These are phyloP conservation scores for Mercenaria mercenaria DNA, from an alignment of 1,140 invertebrate species.

Conservation along the genomic window DNA sequence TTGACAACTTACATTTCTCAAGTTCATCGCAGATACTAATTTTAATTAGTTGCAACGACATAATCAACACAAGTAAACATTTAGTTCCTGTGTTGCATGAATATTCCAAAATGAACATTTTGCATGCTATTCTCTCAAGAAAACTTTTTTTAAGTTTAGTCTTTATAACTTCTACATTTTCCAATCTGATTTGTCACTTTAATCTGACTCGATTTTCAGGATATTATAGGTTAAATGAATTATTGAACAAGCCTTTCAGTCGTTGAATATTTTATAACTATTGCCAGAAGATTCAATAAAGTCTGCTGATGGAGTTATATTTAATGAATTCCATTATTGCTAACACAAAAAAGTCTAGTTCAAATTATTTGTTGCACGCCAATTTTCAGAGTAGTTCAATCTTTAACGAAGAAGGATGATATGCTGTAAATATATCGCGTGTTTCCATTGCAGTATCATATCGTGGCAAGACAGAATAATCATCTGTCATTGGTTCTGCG, in stretches of 20 bases:
- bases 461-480: background rate
- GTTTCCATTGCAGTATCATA: background rate
- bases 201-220: background rate
- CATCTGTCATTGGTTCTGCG: background rate
- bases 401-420: conserved; percentile 1
- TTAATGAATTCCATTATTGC: background rate
- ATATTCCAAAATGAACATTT: background rate
- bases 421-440: conserved; percentile 1
- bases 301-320: background rate
- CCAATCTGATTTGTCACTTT: background rate
- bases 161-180: no score
- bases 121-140: no score
- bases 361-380: background rate
- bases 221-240: background rate
- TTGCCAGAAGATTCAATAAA: background rate
- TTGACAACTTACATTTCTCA: background rate
- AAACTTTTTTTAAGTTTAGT: no score
- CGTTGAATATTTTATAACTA: background rate
- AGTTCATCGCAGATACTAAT: background rate
- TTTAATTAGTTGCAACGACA: background rate
- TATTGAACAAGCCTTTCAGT: background rate
- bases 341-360: background rate
- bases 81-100: background rate
- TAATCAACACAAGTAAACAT: background rate
- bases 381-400: background rate